Conservation (phyloP, 1,140 invertebrate species). For the Drosophila paulistorum region DNA sequence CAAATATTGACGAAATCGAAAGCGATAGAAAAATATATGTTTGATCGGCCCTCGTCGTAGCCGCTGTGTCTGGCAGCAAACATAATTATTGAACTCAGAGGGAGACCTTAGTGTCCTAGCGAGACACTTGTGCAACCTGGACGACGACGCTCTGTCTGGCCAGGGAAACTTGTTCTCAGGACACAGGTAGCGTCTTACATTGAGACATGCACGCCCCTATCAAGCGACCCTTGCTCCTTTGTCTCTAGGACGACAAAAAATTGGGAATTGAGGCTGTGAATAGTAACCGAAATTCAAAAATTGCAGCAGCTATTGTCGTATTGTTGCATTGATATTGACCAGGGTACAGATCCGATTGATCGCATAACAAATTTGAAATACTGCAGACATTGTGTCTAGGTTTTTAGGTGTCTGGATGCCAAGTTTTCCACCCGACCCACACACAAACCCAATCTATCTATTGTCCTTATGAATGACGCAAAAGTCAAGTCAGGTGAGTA, state of each 20-base stretch:
- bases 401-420: conserved; percentile 24
- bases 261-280: conserved; percentile 33
- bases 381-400: conserved; percentile 60
- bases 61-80: conserved; percentile 46
- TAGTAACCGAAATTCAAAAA: conserved; percentile 47
- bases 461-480: conserved; percentile 77
- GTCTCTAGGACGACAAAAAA: conserved; percentile 37
- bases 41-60: conserved; percentile 40
- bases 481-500: conserved; percentile 63
- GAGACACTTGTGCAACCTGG: conserved; percentile 59
- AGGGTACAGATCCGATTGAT: conserved; percentile 35
- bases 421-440: conserved; percentile 25
- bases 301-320: conserved; percentile 58
- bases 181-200: conserved; percentile 50
- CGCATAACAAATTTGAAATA: conserved; percentile 65
- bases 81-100: conserved; percentile 42
- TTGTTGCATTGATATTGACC: conserved; percentile 67
- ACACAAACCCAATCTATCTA: conserved; percentile 17
- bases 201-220: conserved; percentile 81
- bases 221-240: conserved; percentile 68
- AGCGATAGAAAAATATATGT: conserved; percentile 57
- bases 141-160: conserved; percentile 75
- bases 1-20: conserved; percentile 36
- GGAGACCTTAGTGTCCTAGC: conserved; percentile 55
- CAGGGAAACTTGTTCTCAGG: conserved; percentile 69